These are phyloP conservation scores for Borostomias antarcticus DNA, from an alignment of 2,797 vertebrate genomes.

Conservation along the genomic window DNA sequence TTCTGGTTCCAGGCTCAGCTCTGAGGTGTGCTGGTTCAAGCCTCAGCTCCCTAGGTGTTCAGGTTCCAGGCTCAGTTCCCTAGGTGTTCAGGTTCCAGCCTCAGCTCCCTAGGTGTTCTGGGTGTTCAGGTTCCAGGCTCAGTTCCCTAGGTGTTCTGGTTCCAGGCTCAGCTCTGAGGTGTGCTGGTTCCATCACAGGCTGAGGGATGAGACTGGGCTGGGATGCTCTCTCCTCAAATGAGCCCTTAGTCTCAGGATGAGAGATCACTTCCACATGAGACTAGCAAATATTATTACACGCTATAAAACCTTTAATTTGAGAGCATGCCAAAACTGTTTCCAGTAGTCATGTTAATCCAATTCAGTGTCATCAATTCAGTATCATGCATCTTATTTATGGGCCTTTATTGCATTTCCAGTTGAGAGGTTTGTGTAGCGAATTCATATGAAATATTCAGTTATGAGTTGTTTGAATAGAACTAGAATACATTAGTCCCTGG, in stretches of 20 bases:
- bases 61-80: no score
- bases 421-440: constrained; percentile 43
- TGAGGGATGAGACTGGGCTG: constrained; percentile 62
- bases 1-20: no score
- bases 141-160: no score
- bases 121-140: no score
- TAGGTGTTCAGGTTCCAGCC: no score
- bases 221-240: constrained; percentile 57
- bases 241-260: constrained; percentile 67
- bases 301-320: constrained; percentile 72
- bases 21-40: no score
- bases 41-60: no score
- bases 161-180: no score
- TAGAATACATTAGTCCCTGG: constrained; percentile 18
- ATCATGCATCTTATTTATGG: constrained; percentile 67
- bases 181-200: constrained; percentile 69
- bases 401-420: constrained; percentile 50
- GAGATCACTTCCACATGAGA: constrained; percentile 66
- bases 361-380: constrained; percentile 63
- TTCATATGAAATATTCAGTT: not conserved
- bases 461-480: constrained; percentile 27
- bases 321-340: constrained; percentile 65
- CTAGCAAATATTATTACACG: constrained; percentile 69
- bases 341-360: constrained; percentile 62
- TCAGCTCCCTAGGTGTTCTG: no score